Base-by-base conservation (phyloP, 1,140 invertebrate genomes). In the Acromyrmex charruanus region DNA sequence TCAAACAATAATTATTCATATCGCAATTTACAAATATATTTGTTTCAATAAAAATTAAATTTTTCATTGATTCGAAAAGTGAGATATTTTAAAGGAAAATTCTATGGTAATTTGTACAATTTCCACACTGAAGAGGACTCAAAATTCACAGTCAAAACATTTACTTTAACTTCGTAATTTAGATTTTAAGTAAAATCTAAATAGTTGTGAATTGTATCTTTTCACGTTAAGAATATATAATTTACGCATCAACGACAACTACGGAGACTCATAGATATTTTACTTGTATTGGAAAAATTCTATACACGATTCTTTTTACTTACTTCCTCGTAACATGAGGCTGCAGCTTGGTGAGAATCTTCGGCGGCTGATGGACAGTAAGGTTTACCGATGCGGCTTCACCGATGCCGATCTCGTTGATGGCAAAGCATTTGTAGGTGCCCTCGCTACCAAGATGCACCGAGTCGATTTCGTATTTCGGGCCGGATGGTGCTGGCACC, bases 381-480 rank as follows among this genome's bases (percentile, higher is more conserved):
- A 99, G 95, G 72, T 97, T 96, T 14, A 98, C 98, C 0, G 97
- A 97, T 0, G 98, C 98, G 63, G 97, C 96, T 88, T 98, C 97
- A 0, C 98, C 98, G 68, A 97, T 97, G 5, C 98, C 98, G 82
- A 99, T 96, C 93, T 98, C 98, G 92, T 99, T 99, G 21, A 97
- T 97, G 0, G 98, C 98, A 92, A 98, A 97, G 92, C 98, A 99
- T 91, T 97, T 97, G 93, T 99, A 99, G 25, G 97, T 97, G 2
- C 98, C 98, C 94, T 99, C 98, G 91, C 97, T 98, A 14, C 97
- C 97, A 25, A 98, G 95, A 91, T 98, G 97, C 0, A 98, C 98
- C 31, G 97, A 97, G 0, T 97, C 96, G 89, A 99, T 99, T 49
- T 98, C 98, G 92, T 98, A 98, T 87, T 97, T 97, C 0, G 97